Evolutionary conservation across 2,888 invertebrate species (phyloP).

Genomic region (Oxycera nigricornis): DNA sequence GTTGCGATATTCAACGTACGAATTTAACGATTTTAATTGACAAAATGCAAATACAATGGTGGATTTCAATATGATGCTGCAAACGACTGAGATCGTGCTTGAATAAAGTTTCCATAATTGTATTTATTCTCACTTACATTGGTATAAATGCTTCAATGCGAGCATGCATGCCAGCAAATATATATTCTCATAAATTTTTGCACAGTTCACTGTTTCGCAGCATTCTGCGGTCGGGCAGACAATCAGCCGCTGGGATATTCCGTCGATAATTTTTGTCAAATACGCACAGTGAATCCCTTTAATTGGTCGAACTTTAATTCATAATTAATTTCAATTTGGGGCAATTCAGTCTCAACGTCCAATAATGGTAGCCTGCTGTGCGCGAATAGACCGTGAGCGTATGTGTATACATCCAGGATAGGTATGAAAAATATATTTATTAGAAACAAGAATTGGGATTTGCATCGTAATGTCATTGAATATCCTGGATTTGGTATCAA

Average conservation of each 20-base stretch:
- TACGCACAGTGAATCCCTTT: constrained; percentile 20
- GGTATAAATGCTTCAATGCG: neutral
- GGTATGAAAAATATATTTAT: constrained; percentile 18
- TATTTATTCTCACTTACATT: neutral
- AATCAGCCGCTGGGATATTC: neutral
- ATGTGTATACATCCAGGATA: neutral
- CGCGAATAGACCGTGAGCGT: neutral
- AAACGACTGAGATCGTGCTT: neutral
- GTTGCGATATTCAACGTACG: neutral
- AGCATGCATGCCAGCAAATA: neutral
- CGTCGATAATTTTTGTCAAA: constrained; percentile 20
- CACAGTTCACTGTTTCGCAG: neutral
- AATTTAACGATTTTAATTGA: neutral
- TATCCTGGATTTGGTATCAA: neutral
- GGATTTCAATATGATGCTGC: neutral
- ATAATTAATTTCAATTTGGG: constrained; percentile 43
- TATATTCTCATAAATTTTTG: neutral
- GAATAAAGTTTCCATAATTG: neutral
- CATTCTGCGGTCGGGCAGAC: neutral
- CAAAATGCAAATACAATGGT: constrained; percentile 3
- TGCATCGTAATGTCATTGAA: constrained; percentile 7
- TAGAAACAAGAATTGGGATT: constrained; percentile 7
- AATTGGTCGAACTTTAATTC: constrained; percentile 42
- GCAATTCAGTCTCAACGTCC: constrained; percentile 36
- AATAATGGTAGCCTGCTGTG: constrained; percentile 20